Base-by-base conservation (phyloP, 2,113 vertebrate genomes). In the Myxocyprinus asiaticus region DNA sequence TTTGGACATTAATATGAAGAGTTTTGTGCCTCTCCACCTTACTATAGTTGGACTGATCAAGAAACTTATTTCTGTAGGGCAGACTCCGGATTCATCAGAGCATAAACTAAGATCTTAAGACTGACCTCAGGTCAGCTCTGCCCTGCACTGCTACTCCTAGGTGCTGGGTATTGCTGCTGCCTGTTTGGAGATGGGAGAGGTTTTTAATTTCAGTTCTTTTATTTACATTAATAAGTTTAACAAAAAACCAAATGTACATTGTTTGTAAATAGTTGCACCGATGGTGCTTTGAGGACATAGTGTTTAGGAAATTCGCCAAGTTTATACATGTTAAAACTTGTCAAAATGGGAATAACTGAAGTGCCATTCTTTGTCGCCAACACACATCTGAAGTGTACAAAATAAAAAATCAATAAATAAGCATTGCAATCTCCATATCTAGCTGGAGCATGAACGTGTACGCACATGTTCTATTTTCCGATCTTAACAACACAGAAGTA, bases 261-360 rank as follows among this genome's bases (percentile, higher is more conserved):
- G 50, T 78, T 73, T 86, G 88, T 88, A 88, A 86, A 88, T 87
- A 87, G 64, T 86, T 64, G 84, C 80, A 59, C 84, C 79, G 67
- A 53, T 82, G 79, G 79, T 85, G 83, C 80, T 73, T 76, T 72
- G 55, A 67, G 67, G 78, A 85, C 42, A 43, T 82, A 80, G 78
- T 48, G 10, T 45, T 51, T 62, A 72, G 64, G 65, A 65, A n/a
- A 47, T 33, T 1, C 66, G 53, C 9, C 86, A 81, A 70, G 73
- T 82, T 81, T 86, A 33, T 85, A 81, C 76, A 59, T 84, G 62
- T 33, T 42, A 74, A 84, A 86, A 81, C 76, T 53, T 84, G 62
- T 33, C 47, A 74, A 84, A 86, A 81, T 33, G 22, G 22, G 85
- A 84, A 75, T 85, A 85, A 85, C 80, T 86, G 5, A 89, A 87